Evolutionary conservation across 2,888 invertebrate genomes (phyloP).

Genomic region (Meganola albula): DNA sequence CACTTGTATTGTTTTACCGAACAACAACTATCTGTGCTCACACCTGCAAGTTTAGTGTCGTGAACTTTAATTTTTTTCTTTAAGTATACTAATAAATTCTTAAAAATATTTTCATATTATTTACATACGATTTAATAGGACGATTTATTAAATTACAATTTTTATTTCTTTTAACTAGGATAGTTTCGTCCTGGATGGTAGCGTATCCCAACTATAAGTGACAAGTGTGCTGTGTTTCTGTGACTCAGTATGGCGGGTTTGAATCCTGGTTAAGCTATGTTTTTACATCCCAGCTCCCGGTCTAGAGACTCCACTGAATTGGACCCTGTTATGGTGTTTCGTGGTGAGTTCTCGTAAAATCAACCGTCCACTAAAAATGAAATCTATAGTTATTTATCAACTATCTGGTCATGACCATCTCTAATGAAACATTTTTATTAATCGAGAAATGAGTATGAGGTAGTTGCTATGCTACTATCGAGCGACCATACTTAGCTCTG

Average conservation of each 20-base stretch:
- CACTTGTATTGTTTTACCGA: conserved; percentile 41
- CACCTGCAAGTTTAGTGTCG: conserved; percentile 41
- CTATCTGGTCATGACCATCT: no score
- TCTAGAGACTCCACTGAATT: conserved; percentile 63
- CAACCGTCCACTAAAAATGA: no score
- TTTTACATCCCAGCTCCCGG: conserved; percentile 69
- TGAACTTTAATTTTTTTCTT: conserved; percentile 7
- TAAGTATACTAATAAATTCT: conserved; percentile 3
- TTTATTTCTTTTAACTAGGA: conserved; percentile 33
- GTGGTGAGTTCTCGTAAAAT: conserved; percentile 69
- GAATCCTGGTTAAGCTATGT: conserved; percentile 74
- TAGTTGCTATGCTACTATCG: no score
- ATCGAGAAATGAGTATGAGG: no score
- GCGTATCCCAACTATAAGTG: conserved; percentile 31
- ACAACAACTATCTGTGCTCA: conserved; percentile 1
- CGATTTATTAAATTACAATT: conserved; percentile 5
- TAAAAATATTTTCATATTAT: conserved; percentile 1
- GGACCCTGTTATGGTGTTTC: conserved; percentile 68
- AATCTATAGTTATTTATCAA: no score
- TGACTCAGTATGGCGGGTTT: conserved; percentile 61
- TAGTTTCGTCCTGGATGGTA: conserved; percentile 21
- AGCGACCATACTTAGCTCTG: no score
- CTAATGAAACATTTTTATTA: no score
- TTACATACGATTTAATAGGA: conserved; percentile 1
- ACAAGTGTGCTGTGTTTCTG: conserved; percentile 43